These are phyloP conservation scores for Halocaridina rubra DNA, from an alignment of 2,888 invertebrate genomes.

Conservation along the genomic window DNA sequence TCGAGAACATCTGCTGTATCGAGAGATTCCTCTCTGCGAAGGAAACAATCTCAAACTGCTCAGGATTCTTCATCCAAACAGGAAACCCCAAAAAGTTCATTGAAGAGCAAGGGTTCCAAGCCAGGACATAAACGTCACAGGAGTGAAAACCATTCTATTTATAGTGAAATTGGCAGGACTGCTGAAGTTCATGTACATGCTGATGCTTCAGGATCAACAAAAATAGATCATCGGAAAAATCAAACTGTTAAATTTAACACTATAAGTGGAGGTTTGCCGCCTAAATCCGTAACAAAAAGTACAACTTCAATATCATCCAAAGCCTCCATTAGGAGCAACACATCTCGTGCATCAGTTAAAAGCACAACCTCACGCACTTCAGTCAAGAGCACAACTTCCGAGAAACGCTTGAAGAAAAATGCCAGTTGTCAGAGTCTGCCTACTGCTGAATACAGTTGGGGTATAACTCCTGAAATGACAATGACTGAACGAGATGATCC, in stretches of 20 bases:
- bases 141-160: conserved; percentile 56
- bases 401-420: conserved; percentile 57
- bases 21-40: conserved; percentile 23
- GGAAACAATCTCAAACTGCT: conserved; percentile 23
- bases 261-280: conserved; percentile 23
- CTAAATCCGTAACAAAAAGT: conserved; percentile 56
- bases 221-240: conserved; percentile 7
- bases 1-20: conserved; percentile 29
- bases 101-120: conserved; percentile 33
- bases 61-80: conserved; percentile 28
- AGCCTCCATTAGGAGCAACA: conserved; percentile 53
- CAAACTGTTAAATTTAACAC: conserved; percentile 53
- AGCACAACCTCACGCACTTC: conserved; percentile 52
- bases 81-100: conserved; percentile 20
- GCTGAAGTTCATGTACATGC: conserved; percentile 30
- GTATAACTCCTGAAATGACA: conserved; percentile 51
- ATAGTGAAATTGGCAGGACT: conserved; percentile 47
- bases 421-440: conserved; percentile 62
- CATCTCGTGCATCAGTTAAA: conserved; percentile 47
- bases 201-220: not conserved
- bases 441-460: conserved; percentile 58
- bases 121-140: conserved; percentile 52
- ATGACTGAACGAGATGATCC: conserved; percentile 45
- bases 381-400: conserved; percentile 40
- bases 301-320: conserved; percentile 59